Evolutionary conservation across 1,140 invertebrate genomes (phyloP), one percentile per base, ranked within the genome.

Genomic region (Steinernema feltiae): DNA sequence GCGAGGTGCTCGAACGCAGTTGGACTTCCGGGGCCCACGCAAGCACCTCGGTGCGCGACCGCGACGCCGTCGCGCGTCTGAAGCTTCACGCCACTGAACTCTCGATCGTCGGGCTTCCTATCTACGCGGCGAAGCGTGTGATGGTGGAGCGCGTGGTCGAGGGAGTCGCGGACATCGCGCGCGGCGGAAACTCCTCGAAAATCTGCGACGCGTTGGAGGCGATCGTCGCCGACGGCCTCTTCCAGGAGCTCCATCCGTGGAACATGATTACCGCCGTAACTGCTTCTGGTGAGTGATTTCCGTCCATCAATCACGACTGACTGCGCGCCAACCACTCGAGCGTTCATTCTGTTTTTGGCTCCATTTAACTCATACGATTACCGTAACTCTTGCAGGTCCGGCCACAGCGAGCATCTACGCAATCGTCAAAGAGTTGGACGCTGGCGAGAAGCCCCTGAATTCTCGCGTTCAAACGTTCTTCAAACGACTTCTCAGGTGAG

Each of bases 141-240:
- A 63, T 85, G 3, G 81, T 85, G 21, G 84, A 85, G 69, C 74
- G 74, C 24, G 85, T 85, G 7, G 84, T 85, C 18, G 83, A 87
- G 48, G 84, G 84, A 1, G 85, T 85, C 24, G 85, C 85, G 17
- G 81, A 81, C 17, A 75, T 85, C 46, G 75, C 78, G 0, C 73
- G 85, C 31, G 84, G 84, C 12, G 78, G 73, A 41, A 48, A 35
- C 53, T 69, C 71, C 30, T 63, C 70, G 3, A 31, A 69, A n/a
- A 41, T 84, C 32, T 73, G 71, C 48, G 73, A 30, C 2, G 83
- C 83, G 24, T 30, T 84, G 24, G 77, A 78, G 32, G 48, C 71
- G 29, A 76, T 85, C 1, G 30, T 85, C 18, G 69, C 77, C 2
- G 85, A 85, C 74, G 84, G 81, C 21, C 76, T 85, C 17, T 63